Evolutionary conservation across 1,140 invertebrate species (phyloP).

Genomic region (Conopomorpha cramerella): DNA sequence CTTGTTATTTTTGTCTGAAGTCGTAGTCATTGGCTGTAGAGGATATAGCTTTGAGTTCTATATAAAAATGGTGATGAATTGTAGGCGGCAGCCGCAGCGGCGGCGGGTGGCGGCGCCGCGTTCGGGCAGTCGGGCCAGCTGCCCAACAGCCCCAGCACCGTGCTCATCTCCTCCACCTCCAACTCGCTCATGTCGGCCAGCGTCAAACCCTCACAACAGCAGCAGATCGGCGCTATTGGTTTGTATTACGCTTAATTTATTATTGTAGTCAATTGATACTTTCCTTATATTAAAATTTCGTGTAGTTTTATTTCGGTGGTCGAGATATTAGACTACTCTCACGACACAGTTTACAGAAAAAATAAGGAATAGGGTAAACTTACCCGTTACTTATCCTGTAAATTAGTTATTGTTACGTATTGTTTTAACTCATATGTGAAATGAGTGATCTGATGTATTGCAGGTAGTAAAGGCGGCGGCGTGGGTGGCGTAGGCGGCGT

Average conservation of each 20-base stretch:
- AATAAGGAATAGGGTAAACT: too few relatives aligned
- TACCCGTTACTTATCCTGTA: too few relatives aligned
- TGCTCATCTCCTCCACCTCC: conserved; percentile 85
- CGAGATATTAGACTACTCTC: too few relatives aligned
- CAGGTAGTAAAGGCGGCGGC: conserved; percentile 47
- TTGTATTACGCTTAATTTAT: too few relatives aligned
- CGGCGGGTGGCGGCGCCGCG: conserved; percentile 65
- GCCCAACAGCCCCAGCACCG: conserved; percentile 82
- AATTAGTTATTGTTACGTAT: too few relatives aligned
- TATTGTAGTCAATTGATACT: too few relatives aligned
- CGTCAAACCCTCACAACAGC: conserved; percentile 83
- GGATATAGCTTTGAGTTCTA: background rate
- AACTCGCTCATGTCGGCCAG: conserved; percentile 89
- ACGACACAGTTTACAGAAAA: too few relatives aligned
- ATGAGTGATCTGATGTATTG: too few relatives aligned
- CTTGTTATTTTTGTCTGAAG: background rate
- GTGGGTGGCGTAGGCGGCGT: conserved; percentile 38
- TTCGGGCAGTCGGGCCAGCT: conserved; percentile 80
- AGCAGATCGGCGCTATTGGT: conserved; percentile 83
- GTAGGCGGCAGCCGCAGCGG: conserved; percentile 33
- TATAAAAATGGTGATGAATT: conserved; percentile 1
- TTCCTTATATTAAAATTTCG: too few relatives aligned
- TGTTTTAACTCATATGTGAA: too few relatives aligned
- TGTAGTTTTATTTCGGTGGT: too few relatives aligned
- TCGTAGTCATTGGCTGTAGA: background rate